Evolutionary conservation across 2,113 vertebrate species (phyloP), one percentile per base, ranked within the genome.

Genomic region (Bubo scandiacus): DNA sequence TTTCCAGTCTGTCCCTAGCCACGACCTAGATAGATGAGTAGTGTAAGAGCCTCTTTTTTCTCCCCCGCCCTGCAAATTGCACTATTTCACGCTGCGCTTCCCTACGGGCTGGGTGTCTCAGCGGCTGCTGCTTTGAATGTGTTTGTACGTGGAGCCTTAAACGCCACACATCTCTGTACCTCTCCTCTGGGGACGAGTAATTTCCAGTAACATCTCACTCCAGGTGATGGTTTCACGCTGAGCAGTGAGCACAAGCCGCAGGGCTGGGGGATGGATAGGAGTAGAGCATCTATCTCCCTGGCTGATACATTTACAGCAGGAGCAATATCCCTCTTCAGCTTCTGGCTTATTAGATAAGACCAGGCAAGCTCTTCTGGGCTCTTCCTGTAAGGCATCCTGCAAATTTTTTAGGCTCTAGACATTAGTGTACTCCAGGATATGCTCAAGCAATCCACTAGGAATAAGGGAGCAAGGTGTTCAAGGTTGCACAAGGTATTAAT

Each of bases 151-250:
- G 5, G 63, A 58, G 23, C 54, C 11, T 57, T 65, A 85, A 66
- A 88, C n/a, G 74, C 23, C 38, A 2, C 17, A 4, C 1, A 3
- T 34, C 36, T 40, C n/a, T 3, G 2, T 10, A 9, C 43, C 27
- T 62, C 49, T 75, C 29, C 65, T 68, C 49, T 7, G 3, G 34
- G 70, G 40, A 90, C 29, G 79, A 45, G 47, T 38, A n/a, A 86
- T 92, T 93, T 88, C 85, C 90, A 88, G 85, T 45, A 88, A 88
- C 29, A 36, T 52, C 74, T 80, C 52, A 2, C n/a, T 58, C 43
- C 57, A 27, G 36, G 85, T n/a, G 38, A 21, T 34, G 68, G 40
- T 66, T 87, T 90, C 74, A 34, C 1, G 2, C n/a, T 8, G 70
- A 85, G 66, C 51, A 66, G 63, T 0, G 11, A 77, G 63, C n/a